Evolutionary conservation across 2,888 invertebrate species (phyloP), one percentile per base, ranked within the genome.

Genomic region (Lycia hirtaria): DNA sequence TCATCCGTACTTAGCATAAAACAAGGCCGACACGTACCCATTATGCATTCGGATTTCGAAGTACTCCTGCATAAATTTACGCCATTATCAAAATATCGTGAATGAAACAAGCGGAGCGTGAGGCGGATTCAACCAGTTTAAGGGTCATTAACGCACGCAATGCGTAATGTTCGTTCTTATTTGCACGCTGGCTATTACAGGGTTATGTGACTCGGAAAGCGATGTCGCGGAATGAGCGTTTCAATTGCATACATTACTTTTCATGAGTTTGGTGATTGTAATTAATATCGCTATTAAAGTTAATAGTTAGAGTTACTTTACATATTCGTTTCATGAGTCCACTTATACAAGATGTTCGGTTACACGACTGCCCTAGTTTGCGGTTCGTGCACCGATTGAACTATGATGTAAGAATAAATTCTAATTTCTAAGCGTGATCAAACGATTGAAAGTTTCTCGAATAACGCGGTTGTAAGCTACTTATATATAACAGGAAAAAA

Each of bases 81-180:
- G 83, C 84, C 81, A 88, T 89, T 88, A 90, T 88, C 89, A 88
- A 90, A 91, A 90, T 90, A 90, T 88, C 87, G 87, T 83, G 83
- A 83, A 84, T 85, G 87, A 80, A 81, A 75, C 77, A 77, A 77
- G 75, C 82, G 78, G 74, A 81, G 84, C 85, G 76, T 82, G 85
- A 83, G 85, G 73, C 76, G 72, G 76, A 79, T 83, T 86, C 81
- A 83, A 83, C 80, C 78, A 78, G 85, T 86, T 85, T 82, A 82
- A 77, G 76, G 81, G 83, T 83, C 86, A 88, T 89, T 89, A 88
- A 78, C 76, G 85, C 89, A 87, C 88, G 90, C 89, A 81, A 87
- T 77, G 83, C 78, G 78, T 81, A 73, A 72, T 75, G 70, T 78
- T 63, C 61, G 68, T 68, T 69, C 69, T 73, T 72, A 73, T 75